Evolutionary conservation across 2,797 vertebrate genomes (phyloP), one percentile per base, ranked within the genome.

Genomic region (Selene dorsalis): DNA sequence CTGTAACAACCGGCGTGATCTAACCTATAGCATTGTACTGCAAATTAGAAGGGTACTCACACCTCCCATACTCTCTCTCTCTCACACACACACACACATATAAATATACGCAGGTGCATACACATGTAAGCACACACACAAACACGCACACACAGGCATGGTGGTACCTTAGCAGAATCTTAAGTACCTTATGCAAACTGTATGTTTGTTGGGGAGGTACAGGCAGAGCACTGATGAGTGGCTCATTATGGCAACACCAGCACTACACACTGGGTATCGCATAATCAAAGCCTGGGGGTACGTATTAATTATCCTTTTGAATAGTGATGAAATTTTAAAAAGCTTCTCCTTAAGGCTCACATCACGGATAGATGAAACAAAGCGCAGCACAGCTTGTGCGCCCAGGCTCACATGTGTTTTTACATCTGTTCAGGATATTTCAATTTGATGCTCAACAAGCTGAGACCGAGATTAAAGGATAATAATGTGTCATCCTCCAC

Each of bases 271-370:
- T 95, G 95, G 94, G 96, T 96, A 94, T 95, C 94, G 96, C 95
- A 97, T 97, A 97, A 98, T 98, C 96, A 98, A 98, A 98, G 97
- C 98, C 98, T 98, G 96, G 94, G 98, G 98, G 97, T 97, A 97
- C 96, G 95, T 96, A 98, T 99, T 99, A 99, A 99, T 99, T 99
- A 98, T 97, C 97, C 97, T 97, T 98, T 98, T 98, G 97, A 98
- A 99, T 98, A 96, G 96, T 96, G 97, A 98, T 99, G 97, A 98
- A 97, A 98, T 98, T 98, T 98, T 98, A 97, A 98, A 98, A 96
- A 98, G 96, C 90, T 93, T 96, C 96, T 97, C 96, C 97, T 98
- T 97, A 96, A 97, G 96, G 97, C 96, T 96, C 95, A 94, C 96
- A 96, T 97, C 97, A 96, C 94, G 95, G 94, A 94, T 96, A 97